Conservation (phyloP, 1,140 invertebrate genomes). For the Heliconius melpomene region DNA sequence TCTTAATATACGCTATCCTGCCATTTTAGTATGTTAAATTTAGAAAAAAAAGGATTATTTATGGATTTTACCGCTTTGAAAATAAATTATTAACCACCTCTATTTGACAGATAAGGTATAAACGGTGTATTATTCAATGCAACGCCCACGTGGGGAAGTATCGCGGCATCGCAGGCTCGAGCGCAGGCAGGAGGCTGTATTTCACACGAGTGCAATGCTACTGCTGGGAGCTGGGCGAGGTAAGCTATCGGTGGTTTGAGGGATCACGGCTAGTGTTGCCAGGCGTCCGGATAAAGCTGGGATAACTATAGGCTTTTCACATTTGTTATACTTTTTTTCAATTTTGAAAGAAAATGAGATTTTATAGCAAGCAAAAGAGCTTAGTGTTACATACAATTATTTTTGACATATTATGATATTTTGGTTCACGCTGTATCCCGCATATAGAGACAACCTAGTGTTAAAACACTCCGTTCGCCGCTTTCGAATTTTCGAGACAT, state of each 20-base stretch:
- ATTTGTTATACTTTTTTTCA: too few species aligned
- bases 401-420: too few species aligned
- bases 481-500: too few species aligned
- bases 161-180: constrained; percentile 35
- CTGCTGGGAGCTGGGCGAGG: not conserved
- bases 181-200: constrained; percentile 24
- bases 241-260: not conserved
- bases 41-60: not conserved
- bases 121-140: constrained; percentile 31
- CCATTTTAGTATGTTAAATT: constrained; percentile 1
- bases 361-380: too few species aligned
- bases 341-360: too few species aligned
- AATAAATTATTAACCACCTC: constrained; percentile 31
- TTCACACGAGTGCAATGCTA: constrained; percentile 37
- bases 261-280: not conserved
- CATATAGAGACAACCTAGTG: too few species aligned
- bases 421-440: too few species aligned
- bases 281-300: too few species aligned
- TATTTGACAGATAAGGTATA: constrained; percentile 24
- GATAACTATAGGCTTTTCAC: too few species aligned
- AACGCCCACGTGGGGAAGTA: constrained; percentile 27
- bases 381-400: too few species aligned
- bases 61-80: not conserved
- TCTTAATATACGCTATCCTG: not conserved
- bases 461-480: too few species aligned